A percentile compares a stretch with the other conserved stretches of the same genome.
These are phyloP conservation scores for Danio aesculapii DNA, from an alignment of 2,797 vertebrate genomes.

Conservation along the genomic window DNA sequence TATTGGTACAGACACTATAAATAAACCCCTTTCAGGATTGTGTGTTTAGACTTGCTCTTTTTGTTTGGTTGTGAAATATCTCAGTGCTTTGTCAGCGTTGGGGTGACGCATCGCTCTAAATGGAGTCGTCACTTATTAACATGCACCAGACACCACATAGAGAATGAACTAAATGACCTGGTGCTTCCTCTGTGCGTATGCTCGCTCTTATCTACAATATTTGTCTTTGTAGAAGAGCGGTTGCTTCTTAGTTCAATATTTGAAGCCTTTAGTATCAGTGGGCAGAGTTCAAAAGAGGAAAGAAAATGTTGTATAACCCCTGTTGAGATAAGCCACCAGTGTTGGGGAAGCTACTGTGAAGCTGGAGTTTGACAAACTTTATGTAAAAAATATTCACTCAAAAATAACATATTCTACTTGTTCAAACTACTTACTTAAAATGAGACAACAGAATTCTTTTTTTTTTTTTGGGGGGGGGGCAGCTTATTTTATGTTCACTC, in stretches of 20 bases:
- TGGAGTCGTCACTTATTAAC: constrained; percentile 62
- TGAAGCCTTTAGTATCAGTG: constrained; percentile 14
- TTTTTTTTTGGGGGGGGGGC: no score
- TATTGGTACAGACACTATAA: constrained; percentile 27
- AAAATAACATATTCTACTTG: no score
- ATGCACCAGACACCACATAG: not conserved
- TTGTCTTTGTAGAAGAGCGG: not conserved
- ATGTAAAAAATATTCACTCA: no score
- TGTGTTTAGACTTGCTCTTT: constrained; percentile 39
- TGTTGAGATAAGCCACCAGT: not conserved
- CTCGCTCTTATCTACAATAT: constrained; percentile 8
- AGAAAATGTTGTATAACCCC: not conserved
- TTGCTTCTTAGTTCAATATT: constrained; percentile 23
- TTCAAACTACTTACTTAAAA: no score
- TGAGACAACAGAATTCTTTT: no score
- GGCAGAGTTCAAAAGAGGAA: constrained; percentile 25
- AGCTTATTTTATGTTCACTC: no score
- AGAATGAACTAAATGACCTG: not conserved
- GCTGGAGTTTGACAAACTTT: not conserved
- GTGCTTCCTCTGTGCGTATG: not conserved
- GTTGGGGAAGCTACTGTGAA: constrained; percentile 2
- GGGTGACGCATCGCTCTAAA: constrained; percentile 37
- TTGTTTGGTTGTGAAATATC: constrained; percentile 58
- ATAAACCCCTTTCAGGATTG: constrained; percentile 37
- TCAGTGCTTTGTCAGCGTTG: constrained; percentile 34